Evolutionary conservation across 2,888 invertebrate genomes (phyloP).

Genomic region (Netelia fuscicornis): DNA sequence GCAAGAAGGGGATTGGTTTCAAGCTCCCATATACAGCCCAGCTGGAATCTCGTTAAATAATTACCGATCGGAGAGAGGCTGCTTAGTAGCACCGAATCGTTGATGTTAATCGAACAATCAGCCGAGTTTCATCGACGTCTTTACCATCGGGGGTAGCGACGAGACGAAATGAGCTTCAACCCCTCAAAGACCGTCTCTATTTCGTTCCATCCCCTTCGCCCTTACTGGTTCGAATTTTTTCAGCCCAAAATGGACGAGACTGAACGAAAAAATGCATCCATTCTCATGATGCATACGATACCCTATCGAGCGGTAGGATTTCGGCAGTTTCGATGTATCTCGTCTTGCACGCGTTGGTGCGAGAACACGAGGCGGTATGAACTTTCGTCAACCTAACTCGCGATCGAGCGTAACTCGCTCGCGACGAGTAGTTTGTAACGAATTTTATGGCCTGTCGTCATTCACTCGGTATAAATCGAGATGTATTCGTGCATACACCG

Average conservation of each 20-base stretch:
- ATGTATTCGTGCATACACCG: neutral
- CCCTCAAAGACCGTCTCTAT: neutral
- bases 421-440: neutral
- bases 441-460: neutral
- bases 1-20: slow-evolving; percentile 18
- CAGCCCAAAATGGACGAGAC: too few relatives aligned
- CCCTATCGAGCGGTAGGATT: neutral
- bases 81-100: slow-evolving; percentile 37
- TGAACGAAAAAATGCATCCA: too few relatives aligned
- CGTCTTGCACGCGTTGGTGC: neutral
- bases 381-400: neutral
- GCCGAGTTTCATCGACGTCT: slow-evolving; percentile 65
- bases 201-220: neutral
- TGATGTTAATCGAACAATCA: slow-evolving; percentile 79
- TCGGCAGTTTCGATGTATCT: neutral
- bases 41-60: slow-evolving; percentile 77
- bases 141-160: slow-evolving; percentile 56
- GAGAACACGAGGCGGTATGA: neutral
- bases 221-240: neutral
- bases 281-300: neutral
- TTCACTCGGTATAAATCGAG: neutral
- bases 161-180: neutral
- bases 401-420: neutral
- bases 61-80: slow-evolving; percentile 74
- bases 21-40: slow-evolving; percentile 43